These are phyloP conservation scores for Sebastes vulpes DNA, from an alignment of 2,797 vertebrate species.

Conservation along the genomic window DNA sequence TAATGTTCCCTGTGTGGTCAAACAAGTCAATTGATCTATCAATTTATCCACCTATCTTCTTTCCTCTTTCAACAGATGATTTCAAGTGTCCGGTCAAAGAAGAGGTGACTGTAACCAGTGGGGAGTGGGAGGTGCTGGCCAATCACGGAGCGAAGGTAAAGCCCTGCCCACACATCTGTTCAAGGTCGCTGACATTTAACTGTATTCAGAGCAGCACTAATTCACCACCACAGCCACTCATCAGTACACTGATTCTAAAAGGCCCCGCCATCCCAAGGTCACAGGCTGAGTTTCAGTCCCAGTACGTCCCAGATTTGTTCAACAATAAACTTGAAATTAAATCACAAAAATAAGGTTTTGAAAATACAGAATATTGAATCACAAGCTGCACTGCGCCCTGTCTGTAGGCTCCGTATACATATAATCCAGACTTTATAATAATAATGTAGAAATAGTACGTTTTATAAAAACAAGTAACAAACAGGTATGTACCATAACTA, in stretches of 20 bases:
- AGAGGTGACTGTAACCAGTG: constrained; percentile 89
- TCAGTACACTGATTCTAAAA: background rate
- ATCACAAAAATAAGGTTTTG: background rate
- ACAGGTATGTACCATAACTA: background rate
- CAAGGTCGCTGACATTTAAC: background rate
- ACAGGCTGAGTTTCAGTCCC: no score
- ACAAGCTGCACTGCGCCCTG: background rate
- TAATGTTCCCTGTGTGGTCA: background rate
- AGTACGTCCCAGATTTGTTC: no score
- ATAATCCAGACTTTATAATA: background rate
- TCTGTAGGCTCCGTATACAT: background rate
- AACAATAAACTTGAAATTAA: background rate
- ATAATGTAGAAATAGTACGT: background rate
- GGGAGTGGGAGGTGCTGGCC: constrained; percentile 94
- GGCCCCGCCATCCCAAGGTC: no score
- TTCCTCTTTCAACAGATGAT: constrained; percentile 79
- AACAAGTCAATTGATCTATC: background rate
- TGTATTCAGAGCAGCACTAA: background rate
- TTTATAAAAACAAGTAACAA: background rate
- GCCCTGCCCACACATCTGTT: background rate
- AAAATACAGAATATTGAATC: background rate
- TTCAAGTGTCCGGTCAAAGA: constrained; percentile 92
- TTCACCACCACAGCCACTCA: background rate
- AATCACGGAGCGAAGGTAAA: constrained; percentile 92
- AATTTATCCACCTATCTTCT: background rate